Conservation (phyloP, 1,140 invertebrate species). For the Eurytemora carolleeae region DNA sequence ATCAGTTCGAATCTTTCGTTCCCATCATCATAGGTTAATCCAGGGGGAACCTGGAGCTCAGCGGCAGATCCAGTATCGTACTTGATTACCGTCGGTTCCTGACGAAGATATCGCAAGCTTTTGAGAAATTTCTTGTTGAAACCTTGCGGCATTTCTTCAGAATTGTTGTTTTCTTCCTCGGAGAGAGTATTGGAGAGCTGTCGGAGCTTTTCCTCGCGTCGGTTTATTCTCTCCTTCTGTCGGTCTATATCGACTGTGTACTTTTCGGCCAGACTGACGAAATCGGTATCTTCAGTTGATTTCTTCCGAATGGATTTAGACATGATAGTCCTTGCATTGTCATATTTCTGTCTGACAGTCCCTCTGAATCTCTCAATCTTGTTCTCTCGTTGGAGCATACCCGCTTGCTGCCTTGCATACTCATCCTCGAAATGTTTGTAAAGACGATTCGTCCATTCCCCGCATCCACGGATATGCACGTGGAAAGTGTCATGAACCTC, state of each 20-base stretch:
- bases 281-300: background rate
- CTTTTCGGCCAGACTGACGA: slow-evolving; percentile 3
- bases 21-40: background rate
- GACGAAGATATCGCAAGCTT: slow-evolving; percentile 65
- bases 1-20: background rate
- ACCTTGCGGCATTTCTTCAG: slow-evolving; percentile 41
- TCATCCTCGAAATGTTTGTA: slow-evolving; percentile 60
- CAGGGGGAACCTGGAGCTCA: background rate
- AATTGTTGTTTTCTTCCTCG: background rate
- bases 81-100: slow-evolving; percentile 60
- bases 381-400: background rate
- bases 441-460: slow-evolving; percentile 76
- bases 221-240: slow-evolving; percentile 52
- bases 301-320: background rate
- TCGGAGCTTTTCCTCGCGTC: slow-evolving; percentile 36
- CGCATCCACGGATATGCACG: slow-evolving; percentile 24
- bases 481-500: slow-evolving; percentile 42
- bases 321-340: background rate
- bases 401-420: slow-evolving; percentile 17
- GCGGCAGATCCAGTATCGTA: slow-evolving; percentile 37
- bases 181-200: background rate
- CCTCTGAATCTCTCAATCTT: slow-evolving; percentile 1
- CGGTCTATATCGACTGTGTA: background rate
- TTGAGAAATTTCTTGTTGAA: slow-evolving; percentile 53
- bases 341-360: background rate